Conservation (phyloP, 2,113 vertebrate genomes). For the Caranx ignobilis region DNA sequence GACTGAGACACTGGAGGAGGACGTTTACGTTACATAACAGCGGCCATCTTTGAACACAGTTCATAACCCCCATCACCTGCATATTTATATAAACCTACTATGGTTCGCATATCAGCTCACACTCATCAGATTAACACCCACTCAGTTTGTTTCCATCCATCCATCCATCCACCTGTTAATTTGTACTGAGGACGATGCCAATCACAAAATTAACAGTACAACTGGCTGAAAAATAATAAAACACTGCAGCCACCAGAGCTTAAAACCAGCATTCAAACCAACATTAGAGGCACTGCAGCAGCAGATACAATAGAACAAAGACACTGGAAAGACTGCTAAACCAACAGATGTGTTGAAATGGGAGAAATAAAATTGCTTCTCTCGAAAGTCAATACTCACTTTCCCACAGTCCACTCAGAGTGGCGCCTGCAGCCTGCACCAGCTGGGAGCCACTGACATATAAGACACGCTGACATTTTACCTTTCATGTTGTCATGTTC, state of each 20-base stretch:
- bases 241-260: background rate
- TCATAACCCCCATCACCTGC: too few species aligned
- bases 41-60: too few species aligned
- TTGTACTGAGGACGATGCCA: too few species aligned
- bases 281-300: background rate
- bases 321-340: background rate
- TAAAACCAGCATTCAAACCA: background rate
- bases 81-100: too few species aligned
- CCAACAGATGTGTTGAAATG: background rate
- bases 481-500: background rate
- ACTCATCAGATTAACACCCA: too few species aligned
- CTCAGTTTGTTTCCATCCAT: too few species aligned
- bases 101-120: too few species aligned
- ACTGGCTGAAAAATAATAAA: background rate
- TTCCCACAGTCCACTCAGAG: background rate
- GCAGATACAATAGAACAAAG: background rate
- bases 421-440: background rate
- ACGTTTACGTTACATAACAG: too few species aligned
- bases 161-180: too few species aligned
- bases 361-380: background rate
- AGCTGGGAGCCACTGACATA: background rate
- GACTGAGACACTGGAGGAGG: too few species aligned
- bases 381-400: background rate
- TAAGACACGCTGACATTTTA: background rate
- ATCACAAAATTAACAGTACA: too few species aligned